Conservation (phyloP, 2,888 invertebrate genomes). For the Drosophila cognata region DNA sequence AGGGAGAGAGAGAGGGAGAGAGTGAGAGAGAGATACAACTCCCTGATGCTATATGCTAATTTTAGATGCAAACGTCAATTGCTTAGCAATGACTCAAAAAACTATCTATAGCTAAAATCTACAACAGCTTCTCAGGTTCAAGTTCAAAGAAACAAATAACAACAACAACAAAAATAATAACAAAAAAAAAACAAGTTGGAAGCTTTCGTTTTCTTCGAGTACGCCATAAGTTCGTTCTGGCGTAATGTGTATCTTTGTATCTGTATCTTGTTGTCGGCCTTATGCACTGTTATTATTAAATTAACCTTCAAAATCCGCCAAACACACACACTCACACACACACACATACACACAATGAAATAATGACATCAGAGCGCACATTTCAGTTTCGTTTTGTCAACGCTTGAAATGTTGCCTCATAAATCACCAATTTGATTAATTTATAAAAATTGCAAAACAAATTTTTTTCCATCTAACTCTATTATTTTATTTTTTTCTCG, state of each 20-base stretch:
- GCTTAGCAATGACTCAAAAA: conserved; percentile 33
- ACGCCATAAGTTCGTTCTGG: conserved; percentile 28
- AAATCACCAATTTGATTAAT: conserved; percentile 79
- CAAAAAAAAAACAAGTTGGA: conserved; percentile 20
- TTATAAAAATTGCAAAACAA: conserved; percentile 60
- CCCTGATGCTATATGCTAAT: conserved; percentile 58
- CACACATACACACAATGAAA: conserved; percentile 25
- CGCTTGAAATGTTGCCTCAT: conserved; percentile 67
- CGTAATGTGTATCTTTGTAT: conserved; percentile 32
- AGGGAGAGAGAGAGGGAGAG: conserved; percentile 17
- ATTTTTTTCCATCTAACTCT: conserved; percentile 13
- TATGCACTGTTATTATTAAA: conserved; percentile 71
- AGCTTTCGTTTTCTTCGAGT: conserved; percentile 68
- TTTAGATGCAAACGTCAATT: conserved; percentile 49
- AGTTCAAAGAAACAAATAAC: conserved; percentile 49
- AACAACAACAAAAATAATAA: neutral
- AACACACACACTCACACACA: conserved; percentile 20
- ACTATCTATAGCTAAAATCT: conserved; percentile 9
- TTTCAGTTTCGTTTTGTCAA: conserved; percentile 51
- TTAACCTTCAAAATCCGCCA: conserved; percentile 71
- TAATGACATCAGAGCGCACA: conserved; percentile 73
- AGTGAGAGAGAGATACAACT: conserved; percentile 16
- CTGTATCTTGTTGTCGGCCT: conserved; percentile 20
- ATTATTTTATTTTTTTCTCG: conserved; percentile 28
- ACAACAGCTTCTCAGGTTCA: conserved; percentile 57